These are phyloP conservation scores for Onthophagus taurus DNA, from an alignment of 1,140 invertebrate species.

Conservation along the genomic window DNA sequence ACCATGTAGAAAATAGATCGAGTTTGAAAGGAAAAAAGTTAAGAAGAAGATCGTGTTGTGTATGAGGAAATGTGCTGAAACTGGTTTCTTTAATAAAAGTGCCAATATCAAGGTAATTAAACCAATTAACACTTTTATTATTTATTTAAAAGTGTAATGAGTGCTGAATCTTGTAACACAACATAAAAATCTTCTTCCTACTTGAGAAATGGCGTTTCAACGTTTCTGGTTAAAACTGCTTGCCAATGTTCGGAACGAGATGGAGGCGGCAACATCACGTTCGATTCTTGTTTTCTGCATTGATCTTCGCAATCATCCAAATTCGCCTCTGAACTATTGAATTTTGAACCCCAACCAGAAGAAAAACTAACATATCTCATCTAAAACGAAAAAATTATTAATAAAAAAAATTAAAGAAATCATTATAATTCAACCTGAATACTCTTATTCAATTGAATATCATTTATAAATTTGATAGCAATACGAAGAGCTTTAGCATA, in stretches of 20 bases:
- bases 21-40: too few species aligned
- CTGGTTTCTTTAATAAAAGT: background rate
- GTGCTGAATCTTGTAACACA: too few species aligned
- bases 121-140: too few species aligned
- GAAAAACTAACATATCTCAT: conserved; percentile 47
- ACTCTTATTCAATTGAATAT: conserved; percentile 24
- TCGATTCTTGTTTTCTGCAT: conserved; percentile 18
- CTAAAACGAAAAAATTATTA: conserved; percentile 27
- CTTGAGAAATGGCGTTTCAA: conserved; percentile 14
- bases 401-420: conserved; percentile 2
- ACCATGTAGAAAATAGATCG: too few species aligned
- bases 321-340: conserved; percentile 44
- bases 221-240: conserved; percentile 13
- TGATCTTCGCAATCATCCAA: conserved; percentile 52
- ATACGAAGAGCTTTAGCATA: conserved; percentile 46
- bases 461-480: conserved; percentile 43
- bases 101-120: background rate
- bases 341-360: conserved; percentile 47
- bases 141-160: too few species aligned
- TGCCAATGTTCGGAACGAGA: conserved; percentile 17
- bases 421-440: conserved; percentile 10
- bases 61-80: too few species aligned
- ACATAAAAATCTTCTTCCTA: too few species aligned
- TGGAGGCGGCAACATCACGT: conserved; percentile 7
- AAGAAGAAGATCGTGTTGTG: too few species aligned